Base-by-base conservation (phyloP, 2,113 vertebrate genomes). In the Genyomyrus donnyi region DNA sequence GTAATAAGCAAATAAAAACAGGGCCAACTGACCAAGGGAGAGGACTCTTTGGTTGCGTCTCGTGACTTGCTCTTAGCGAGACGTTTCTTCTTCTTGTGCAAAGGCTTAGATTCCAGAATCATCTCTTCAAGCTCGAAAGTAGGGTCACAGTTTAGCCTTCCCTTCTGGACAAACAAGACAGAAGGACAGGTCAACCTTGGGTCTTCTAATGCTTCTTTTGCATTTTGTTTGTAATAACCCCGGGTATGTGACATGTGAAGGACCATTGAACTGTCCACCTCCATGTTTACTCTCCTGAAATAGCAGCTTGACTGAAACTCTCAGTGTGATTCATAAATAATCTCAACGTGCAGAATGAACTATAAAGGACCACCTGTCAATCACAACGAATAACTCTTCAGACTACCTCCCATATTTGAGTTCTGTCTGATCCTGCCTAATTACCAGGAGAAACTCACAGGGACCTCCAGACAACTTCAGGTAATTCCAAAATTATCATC, bases 31-130 rank as follows among this genome's bases (percentile, higher is more conserved):
- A 99, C 98, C 97, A 98, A 95, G 3, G 97, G 95, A 3, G 97
- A 97, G 0, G 91, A 95, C 80, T 95, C 95, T 90, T 97, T 97
- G 77, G 93, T 95, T 84, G 91, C 95, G 46, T 97, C 97, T 90
- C 95, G 98, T 88, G 96, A 96, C 94, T 96, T 99, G 91, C 97
- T 97, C 3, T 89, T 89, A 52, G 98, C 98, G 88, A 99, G 95
- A 21, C 98, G 96, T 89, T 98, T 98, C 92, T 99, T 99, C 93
- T 99, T 99, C 95, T 99, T 99, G 93, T 99, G 98, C 90, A 99
- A 96, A 2, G 98, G 98, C 94, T 98, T 99, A 88, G 98, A 97
- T 93, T 99, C 98, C 89, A 99, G 95, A 93, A 99, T 99, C 98
- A 99, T 99, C 95, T 99, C 98, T 94, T 99, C 98, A 53, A 99